Evolutionary conservation across 2,113 vertebrate species (phyloP).

Genomic region (human (Homo sapiens)): GRCh38 chr22:41560001-41560500

Average conservation of each 20-base stretch:
- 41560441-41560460: not conserved
- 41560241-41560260: not conserved
- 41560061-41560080: not conserved
- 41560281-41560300: not conserved
- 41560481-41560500: not conserved
- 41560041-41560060: not conserved
- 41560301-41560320: no score
- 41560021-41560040: not conserved
- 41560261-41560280: not conserved
- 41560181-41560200: not conserved
- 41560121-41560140: not conserved
- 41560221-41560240: rapidly evolving
- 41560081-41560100: not conserved
- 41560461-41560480: not conserved
- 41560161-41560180: not conserved
- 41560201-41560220: not conserved
- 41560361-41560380: not conserved
- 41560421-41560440: not conserved
- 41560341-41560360: not conserved
- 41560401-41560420: not conserved
- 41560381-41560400: no score
- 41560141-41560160: not conserved
- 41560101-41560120: not conserved
- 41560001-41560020: not conserved
- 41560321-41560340: not conserved